These are phyloP conservation scores for Parascotia fuliginaria DNA, from an alignment of 2,888 invertebrate genomes.

Conservation along the genomic window DNA sequence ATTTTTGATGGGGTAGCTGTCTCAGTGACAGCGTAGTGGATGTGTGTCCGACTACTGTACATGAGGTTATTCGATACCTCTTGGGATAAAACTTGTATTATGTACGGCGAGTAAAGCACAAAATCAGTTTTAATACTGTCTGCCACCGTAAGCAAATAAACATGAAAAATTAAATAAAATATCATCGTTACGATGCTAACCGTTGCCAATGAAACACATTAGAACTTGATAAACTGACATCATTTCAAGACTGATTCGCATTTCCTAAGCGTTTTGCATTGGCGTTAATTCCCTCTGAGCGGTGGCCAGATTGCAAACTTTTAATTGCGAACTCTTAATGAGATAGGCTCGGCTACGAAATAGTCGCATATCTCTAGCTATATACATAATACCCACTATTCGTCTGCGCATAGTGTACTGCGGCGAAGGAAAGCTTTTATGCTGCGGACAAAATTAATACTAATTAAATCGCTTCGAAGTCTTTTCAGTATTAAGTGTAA, in stretches of 20 bases:
- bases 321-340: constrained; percentile 80
- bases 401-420: constrained; percentile 36
- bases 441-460: constrained; percentile 33
- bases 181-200: constrained; percentile 15
- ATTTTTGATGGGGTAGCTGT: too few relatives aligned
- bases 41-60: too few relatives aligned
- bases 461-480: constrained; percentile 25
- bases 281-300: constrained; percentile 62
- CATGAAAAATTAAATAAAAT: neutral
- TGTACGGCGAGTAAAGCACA: too few relatives aligned
- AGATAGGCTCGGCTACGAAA: constrained; percentile 64
- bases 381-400: neutral
- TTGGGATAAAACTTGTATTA: too few relatives aligned
- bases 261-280: constrained; percentile 62
- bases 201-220: constrained; percentile 9
- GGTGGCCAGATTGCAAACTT: constrained; percentile 69
- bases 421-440: constrained; percentile 37
- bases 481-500: constrained; percentile 19
- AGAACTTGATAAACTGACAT: constrained; percentile 4
- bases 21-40: too few relatives aligned
- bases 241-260: constrained; percentile 62
- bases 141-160: too few relatives aligned
- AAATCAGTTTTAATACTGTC: too few relatives aligned
- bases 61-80: too few relatives aligned
- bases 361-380: constrained; percentile 38